Percentiles rank a stretch among this genome's conserved stretches.
phyloP scores from a whole-genome alignment of 2,797 vertebrate genomes.

The Brachyrhaphis roseni region DNA sequence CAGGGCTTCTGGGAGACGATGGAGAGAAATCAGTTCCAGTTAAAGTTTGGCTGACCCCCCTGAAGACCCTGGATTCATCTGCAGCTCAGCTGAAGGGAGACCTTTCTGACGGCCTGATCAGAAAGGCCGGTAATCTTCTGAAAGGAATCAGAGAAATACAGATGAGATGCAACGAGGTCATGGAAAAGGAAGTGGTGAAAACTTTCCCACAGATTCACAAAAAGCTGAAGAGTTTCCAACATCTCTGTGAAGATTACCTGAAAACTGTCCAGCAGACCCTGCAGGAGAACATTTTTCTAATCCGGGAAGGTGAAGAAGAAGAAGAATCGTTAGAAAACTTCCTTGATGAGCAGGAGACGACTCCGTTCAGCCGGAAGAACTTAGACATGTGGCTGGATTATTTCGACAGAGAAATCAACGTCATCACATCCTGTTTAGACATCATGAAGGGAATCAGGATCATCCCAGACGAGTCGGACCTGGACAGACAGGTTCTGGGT shows the following conservation, averaged over 20 bases:
- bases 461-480: conserved; percentile 14
- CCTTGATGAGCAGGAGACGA: conserved; percentile 13
- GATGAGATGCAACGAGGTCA: not conserved
- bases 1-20: conserved; percentile 32
- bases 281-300: conserved; percentile 5
- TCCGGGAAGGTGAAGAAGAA: conserved; percentile 34
- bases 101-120: not conserved
- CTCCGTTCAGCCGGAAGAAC: conserved; percentile 46
- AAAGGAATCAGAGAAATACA: not conserved
- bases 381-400: conserved; percentile 57
- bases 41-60: conserved; percentile 43
- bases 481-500: conserved; percentile 17
- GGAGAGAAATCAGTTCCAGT: conserved; percentile 49
- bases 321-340: conserved; percentile 6
- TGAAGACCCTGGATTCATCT: not conserved
- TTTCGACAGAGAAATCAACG: conserved; percentile 39
- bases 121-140: not conserved
- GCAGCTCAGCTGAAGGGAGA: not conserved
- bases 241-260: not conserved
- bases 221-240: not conserved
- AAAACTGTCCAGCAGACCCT: not conserved
- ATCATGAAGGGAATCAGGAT: conserved; percentile 17
- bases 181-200: not conserved
- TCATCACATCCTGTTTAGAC: conserved; percentile 31
- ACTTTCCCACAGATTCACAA: not conserved